A percentile compares a stretch with the other conserved stretches of the same genome.
phyloP scores from a whole-genome alignment of 2,113 vertebrate genomes.

The Nanger granti region DNA sequence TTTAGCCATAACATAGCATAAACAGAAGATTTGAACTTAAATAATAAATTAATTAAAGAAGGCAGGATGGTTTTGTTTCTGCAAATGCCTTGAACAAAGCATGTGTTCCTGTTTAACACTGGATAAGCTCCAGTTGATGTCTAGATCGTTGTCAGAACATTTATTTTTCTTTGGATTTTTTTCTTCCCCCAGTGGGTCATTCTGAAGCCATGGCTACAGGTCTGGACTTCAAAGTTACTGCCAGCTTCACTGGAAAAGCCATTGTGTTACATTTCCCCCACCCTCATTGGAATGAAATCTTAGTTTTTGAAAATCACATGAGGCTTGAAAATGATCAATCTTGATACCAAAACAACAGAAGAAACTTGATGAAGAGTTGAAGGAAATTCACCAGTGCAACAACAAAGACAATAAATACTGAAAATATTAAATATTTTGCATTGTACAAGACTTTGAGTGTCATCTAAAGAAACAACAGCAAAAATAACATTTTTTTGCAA shows the following conservation, averaged over 20 bases:
- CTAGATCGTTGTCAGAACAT: conserved; percentile 69
- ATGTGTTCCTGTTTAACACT: conserved; percentile 74
- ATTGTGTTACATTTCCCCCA: not conserved
- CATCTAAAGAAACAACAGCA: not conserved
- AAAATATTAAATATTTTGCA: not conserved
- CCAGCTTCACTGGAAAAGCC: not conserved
- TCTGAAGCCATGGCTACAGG: not conserved
- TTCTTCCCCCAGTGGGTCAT: not conserved
- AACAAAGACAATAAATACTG: not conserved
- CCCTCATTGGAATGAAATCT: not conserved
- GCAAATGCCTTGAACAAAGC: conserved; percentile 54
- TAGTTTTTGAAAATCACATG: not conserved
- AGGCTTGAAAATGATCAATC: not conserved
- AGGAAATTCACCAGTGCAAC: not conserved
- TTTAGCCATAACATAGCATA: conserved; percentile 48
- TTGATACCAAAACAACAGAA: not conserved
- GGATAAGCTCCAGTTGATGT: conserved; percentile 55
- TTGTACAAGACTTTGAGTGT: not conserved
- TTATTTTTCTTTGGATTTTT: conserved; percentile 50
- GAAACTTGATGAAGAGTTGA: conserved; percentile 9
- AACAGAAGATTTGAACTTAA: conserved; percentile 49
- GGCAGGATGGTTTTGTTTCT: conserved; percentile 31
- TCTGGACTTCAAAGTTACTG: not conserved
- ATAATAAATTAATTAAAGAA: conserved; percentile 19
- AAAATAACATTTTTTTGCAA: not conserved